Evolutionary conservation across 2,797 vertebrate genomes (phyloP), one percentile per base, ranked within the genome.

Genomic region (Linurgus olivaceus): DNA sequence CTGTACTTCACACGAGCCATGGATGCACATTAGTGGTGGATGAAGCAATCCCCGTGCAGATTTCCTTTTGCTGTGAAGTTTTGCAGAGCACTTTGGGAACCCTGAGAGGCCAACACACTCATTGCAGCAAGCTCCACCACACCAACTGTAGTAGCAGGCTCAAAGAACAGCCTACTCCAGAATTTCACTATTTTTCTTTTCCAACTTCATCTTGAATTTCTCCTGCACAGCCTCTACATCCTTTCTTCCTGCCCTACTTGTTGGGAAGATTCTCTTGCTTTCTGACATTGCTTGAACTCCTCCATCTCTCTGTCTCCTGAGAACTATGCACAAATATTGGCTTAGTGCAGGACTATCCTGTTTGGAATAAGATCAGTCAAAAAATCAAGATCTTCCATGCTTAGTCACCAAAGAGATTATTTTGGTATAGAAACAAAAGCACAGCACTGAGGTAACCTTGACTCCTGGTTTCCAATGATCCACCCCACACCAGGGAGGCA

Each of bases 51-150:
- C 45, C 48, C 1, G 11, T 17, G 51, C 40, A 11, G 38, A 75
- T 55, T 42, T 48, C 86, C 91, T 44, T n/a, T 3, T 50, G 61
- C 75, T 68, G 31, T 58, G 66, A 90, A 70, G 93, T 73, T 63
- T 42, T 42, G 35, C 89, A 59, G 62, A 91, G 87, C 85, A 65
- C 70, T 93, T 50, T 63, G 63, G 87, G 85, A 84, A 86, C 84
- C 89, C 66, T 0, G 0, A 72, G 72, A 55, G 70, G 26, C 40
- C 37, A 33, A 35, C 13, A 14, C 2, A 31, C 62, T 81, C 59
- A 33, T 5, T 57, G 66, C 73, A 83, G 74, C 63, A 44, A 90
- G 50, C 81, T 70, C 48, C 63, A 57, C 31, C 54, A 62, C 68
- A 77, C 5, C 52, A 68, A 7, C n/a, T 18, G 25, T 26, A 48